Percentiles rank a stretch among this genome's conserved stretches.
phyloP scores from a whole-genome alignment of 2,888 invertebrate genomes.

The Autographa pulchrina region DNA sequence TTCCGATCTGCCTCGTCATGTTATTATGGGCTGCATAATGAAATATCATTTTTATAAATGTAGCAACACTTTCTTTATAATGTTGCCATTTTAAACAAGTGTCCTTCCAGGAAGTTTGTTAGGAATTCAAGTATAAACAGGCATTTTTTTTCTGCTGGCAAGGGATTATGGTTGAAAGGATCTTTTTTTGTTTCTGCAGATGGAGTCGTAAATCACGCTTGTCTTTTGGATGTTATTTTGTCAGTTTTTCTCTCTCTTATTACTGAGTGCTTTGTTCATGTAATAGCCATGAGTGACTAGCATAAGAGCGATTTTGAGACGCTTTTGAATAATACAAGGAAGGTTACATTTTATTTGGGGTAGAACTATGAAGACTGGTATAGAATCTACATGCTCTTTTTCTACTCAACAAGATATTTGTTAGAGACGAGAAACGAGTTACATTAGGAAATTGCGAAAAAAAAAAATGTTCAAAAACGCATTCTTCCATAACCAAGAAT shows the following conservation, averaged over 20 bases:
- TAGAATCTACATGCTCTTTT: too few relatives aligned
- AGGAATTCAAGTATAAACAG: slow-evolving; percentile 54
- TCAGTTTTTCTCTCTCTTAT: slow-evolving; percentile 51
- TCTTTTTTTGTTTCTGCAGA: slow-evolving; percentile 58
- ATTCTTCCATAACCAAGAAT: slow-evolving; percentile 21
- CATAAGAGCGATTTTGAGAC: slow-evolving; percentile 15
- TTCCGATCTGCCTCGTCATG: slow-evolving; percentile 76
- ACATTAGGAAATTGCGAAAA: too few relatives aligned
- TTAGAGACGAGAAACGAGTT: too few relatives aligned
- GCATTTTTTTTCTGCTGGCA: slow-evolving; percentile 51
- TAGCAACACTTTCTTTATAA: slow-evolving; percentile 70
- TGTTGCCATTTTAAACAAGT: slow-evolving; percentile 56
- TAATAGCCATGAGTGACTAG: slow-evolving; percentile 39
- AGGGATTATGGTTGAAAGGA: slow-evolving; percentile 51
- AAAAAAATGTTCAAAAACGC: slow-evolving; percentile 11
- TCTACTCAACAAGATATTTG: too few relatives aligned
- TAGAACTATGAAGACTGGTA: too few relatives aligned
- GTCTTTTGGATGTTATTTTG: slow-evolving; percentile 55
- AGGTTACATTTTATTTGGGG: neutral
- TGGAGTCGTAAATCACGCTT: slow-evolving; percentile 58
- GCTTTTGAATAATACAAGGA: neutral
- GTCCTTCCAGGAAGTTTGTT: slow-evolving; percentile 64
- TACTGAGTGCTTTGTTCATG: slow-evolving; percentile 54
- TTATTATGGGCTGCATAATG: slow-evolving; percentile 81
- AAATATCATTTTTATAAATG: slow-evolving; percentile 77